A percentile compares a stretch with the other conserved stretches of the same genome.
Conservation (phyloP, 2,797 vertebrate species). For the Sebastes minor region DNA sequence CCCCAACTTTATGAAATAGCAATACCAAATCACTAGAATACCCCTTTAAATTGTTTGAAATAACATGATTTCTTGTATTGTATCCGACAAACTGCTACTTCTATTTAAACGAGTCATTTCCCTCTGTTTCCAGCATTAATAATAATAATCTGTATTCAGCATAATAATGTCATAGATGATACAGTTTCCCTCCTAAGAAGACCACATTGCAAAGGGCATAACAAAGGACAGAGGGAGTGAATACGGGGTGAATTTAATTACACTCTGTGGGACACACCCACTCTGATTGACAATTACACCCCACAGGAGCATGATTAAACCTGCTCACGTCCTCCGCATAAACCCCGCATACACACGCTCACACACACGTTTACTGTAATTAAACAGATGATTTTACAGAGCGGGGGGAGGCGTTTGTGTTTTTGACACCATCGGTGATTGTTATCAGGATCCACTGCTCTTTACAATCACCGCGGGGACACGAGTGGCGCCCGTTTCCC, state of each 20-base stretch:
- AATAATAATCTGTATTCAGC: background rate
- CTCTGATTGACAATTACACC: conserved; percentile 75
- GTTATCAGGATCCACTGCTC: conserved; percentile 70
- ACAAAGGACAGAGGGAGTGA: conserved; percentile 60
- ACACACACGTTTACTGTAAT: conserved; percentile 66
- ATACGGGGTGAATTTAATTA: conserved; percentile 60
- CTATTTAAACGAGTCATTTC: background rate
- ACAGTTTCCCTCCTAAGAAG: conserved; percentile 5
- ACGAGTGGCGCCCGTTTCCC: conserved; percentile 46
- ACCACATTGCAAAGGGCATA: conserved; percentile 44
- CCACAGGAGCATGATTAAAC: conserved; percentile 72
- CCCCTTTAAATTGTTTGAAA: background rate
- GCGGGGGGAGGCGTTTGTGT: conserved; percentile 51
- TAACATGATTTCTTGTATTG: background rate
- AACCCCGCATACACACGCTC: conserved; percentile 46
- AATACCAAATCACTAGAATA: rapidly evolving
- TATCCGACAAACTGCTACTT: background rate
- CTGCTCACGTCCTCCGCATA: conserved; percentile 37
- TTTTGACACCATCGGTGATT: conserved; percentile 73
- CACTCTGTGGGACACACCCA: conserved; percentile 52
- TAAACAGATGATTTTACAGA: conserved; percentile 74
- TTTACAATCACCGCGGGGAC: conserved; percentile 65
- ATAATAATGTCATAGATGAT: background rate
- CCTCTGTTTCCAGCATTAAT: background rate
- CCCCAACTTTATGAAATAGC: background rate